These are phyloP conservation scores for Ianthella basta DNA, from an alignment of 37 sponge, comb jelly and placozoan genomes.

Conservation along the genomic window DNA sequence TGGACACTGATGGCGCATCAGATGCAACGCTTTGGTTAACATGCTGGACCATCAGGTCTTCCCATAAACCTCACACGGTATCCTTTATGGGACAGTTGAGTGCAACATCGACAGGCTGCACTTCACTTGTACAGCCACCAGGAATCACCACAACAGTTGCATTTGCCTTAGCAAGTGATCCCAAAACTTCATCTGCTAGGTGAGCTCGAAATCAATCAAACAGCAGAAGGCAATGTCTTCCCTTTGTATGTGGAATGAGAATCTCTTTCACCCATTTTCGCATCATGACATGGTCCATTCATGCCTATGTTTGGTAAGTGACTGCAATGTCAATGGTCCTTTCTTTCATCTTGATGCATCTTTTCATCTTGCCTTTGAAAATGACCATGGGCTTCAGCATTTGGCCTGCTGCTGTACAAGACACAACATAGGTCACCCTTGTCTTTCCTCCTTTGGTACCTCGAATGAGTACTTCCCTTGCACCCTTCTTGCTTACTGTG, in stretches of 20 bases:
- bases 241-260: slow-evolving; percentile 10
- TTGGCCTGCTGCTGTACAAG: slow-evolving; percentile 36
- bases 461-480: not conserved
- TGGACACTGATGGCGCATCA: not conserved
- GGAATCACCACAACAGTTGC: too few species aligned
- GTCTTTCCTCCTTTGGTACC: slow-evolving; percentile 20
- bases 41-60: not conserved
- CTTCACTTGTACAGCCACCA: too few species aligned
- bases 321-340: not conserved
- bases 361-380: slow-evolving; percentile 22
- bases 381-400: slow-evolving; percentile 49
- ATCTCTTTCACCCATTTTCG: too few species aligned
- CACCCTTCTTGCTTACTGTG: slow-evolving; percentile 7
- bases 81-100: too few species aligned
- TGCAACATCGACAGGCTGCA: too few species aligned
- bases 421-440: slow-evolving; percentile 9
- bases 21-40: not conserved
- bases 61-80: slow-evolving; percentile 22
- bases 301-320: slow-evolving; percentile 29
- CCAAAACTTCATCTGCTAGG: too few species aligned
- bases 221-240: slow-evolving; percentile 3
- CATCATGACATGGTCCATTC: slow-evolving; percentile 39
- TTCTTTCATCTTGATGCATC: not conserved
- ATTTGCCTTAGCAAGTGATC: too few species aligned
- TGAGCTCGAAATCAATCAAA: slow-evolving; percentile 39